Evolutionary conservation across 2,888 invertebrate genomes (phyloP), one percentile per base, ranked within the genome.

Genomic region (Dexiosoma caninum): DNA sequence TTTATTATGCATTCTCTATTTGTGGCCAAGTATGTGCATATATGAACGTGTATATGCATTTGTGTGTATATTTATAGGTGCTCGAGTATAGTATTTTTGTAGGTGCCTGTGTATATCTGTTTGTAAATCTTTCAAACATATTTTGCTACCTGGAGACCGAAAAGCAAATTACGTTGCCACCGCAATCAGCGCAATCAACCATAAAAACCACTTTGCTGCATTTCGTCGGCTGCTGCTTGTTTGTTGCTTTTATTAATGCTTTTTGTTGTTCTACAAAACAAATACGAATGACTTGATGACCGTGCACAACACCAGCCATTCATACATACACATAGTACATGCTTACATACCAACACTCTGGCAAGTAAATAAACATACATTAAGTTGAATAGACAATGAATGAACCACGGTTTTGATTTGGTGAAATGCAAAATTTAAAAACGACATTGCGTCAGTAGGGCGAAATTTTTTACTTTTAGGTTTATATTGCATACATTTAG

Each of bases 131-230:
- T 49, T 32, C 9, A 35, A 23, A 27, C 49, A 37, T 64, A 32
- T 67, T 66, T 40, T 66, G 75, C 74, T 75, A 49, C 78, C 81
- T 70, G 49, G 66, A 60, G 75, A 81, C 75, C 62, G 57, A 72
- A 82, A 67, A 71, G 78, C 77, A 83, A 83, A 82, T 82, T 82
- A 79, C 78, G 67, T 82, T 78, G 81, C 72, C 76, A 83, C 83
- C 83, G 84, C 84, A 84, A 83, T 84, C 83, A 83, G 79, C 70
- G 82, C 83, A 83, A 84, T 84, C 84, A 84, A 84, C 83, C 84
- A 78, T 76, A 72, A 83, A 83, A 83, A 83, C 84, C 84, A 80
- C 81, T 83, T 82, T 82, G 81, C 82, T 57, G 78, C 74, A 67
- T 69, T 64, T 70, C 51, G 30, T 53, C 64, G 66, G 55, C 70